Percentiles rank a stretch among this genome's conserved stretches.
Conservation (phyloP, 1,140 invertebrate genomes). For the Agrypnia vestita region DNA sequence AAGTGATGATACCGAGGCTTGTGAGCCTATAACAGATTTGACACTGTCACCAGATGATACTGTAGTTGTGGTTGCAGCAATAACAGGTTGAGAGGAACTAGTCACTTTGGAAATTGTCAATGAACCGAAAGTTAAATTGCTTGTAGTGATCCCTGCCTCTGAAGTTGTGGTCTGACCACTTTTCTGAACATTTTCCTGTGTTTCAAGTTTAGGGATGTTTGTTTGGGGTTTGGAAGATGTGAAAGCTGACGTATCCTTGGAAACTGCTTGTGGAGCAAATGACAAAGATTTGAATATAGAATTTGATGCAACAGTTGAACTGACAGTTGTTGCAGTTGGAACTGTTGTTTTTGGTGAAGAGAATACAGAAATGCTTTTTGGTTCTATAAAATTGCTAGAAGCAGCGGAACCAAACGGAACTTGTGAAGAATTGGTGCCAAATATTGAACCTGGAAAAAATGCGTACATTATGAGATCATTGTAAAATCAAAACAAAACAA, state of each 20-base stretch:
- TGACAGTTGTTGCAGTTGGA: background rate
- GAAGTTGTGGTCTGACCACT: background rate
- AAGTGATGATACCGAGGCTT: background rate
- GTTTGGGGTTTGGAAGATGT: conserved; percentile 21
- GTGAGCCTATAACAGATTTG: conserved; percentile 26
- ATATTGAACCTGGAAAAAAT: conserved; percentile 33
- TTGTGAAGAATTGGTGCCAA: conserved; percentile 34
- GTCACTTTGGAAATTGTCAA: conserved; percentile 27
- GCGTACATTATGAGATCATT: background rate
- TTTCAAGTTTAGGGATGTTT: background rate
- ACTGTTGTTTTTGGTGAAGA: conserved; percentile 17
- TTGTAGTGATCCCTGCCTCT: background rate
- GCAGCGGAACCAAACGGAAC: conserved; percentile 22
- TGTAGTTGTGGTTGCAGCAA: background rate
- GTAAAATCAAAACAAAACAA: background rate
- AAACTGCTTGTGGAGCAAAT: conserved; percentile 23
- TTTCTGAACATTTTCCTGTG: background rate
- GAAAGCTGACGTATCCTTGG: conserved; percentile 14
- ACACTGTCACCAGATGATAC: background rate
- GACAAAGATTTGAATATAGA: conserved; percentile 33
- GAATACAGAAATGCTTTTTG: conserved; percentile 18
- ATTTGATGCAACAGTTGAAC: background rate
- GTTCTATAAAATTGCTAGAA: background rate
- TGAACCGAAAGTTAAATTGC: conserved; percentile 35
- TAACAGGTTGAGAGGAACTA: background rate